These are phyloP conservation scores for Carapus acus DNA, from an alignment of 2,797 vertebrate species.

Conservation along the genomic window DNA sequence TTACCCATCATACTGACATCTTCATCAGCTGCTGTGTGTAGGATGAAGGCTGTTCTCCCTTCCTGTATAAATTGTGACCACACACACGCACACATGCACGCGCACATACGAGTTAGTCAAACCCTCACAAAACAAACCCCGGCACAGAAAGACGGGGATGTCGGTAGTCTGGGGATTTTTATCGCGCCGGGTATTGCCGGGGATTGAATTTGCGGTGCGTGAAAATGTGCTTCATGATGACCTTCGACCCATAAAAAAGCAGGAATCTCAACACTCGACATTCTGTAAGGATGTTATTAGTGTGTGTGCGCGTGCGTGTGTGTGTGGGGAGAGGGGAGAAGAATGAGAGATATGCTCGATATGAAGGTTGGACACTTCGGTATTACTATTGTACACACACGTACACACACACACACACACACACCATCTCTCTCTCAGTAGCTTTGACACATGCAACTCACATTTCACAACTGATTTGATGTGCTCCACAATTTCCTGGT, in stretches of 20 bases:
- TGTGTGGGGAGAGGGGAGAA: slow-evolving; percentile 13
- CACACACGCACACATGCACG: too few relatives aligned
- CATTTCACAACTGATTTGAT: slow-evolving; percentile 52
- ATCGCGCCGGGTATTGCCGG: background rate
- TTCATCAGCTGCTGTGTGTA: background rate
- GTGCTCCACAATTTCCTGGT: slow-evolving; percentile 43
- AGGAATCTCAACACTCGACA: slow-evolving; percentile 32
- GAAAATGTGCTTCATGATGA: slow-evolving; percentile 42
- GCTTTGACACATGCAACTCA: slow-evolving; percentile 44
- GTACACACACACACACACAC: background rate
- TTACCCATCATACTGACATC: background rate
- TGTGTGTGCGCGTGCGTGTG: slow-evolving; percentile 20
- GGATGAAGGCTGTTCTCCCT: too few relatives aligned
- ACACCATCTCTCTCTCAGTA: background rate
- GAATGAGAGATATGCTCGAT: slow-evolving; percentile 12
- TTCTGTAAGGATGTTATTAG: slow-evolving; percentile 34
- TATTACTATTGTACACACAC: slow-evolving; percentile 11
- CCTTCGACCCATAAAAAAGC: slow-evolving; percentile 45
- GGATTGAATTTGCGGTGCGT: slow-evolving; percentile 35
- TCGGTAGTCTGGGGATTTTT: background rate
- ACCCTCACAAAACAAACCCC: slow-evolving; percentile 1
- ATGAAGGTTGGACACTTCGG: slow-evolving; percentile 17
- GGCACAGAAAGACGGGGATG: background rate
- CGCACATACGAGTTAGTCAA: background rate
- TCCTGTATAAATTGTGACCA: too few relatives aligned